Percentiles rank a stretch among this genome's conserved stretches.
These are phyloP conservation scores for Lumbricus terrestris DNA, from an alignment of 2,888 invertebrate species.

Conservation along the genomic window DNA sequence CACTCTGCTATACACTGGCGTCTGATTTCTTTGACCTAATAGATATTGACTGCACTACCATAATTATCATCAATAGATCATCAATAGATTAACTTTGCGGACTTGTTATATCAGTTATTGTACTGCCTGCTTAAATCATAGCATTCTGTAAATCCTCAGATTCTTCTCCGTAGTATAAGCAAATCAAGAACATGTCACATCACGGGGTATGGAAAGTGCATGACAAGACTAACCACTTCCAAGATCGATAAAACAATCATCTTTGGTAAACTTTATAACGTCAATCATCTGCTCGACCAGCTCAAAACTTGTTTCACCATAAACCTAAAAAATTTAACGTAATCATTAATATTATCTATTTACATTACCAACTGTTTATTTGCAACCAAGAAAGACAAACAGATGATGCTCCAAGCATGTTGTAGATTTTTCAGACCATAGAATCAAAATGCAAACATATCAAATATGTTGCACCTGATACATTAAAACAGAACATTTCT, in stretches of 20 bases:
- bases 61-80: no score
- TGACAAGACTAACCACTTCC: slow-evolving; percentile 69
- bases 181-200: neutral
- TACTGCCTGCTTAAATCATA: no score
- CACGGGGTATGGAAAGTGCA: neutral
- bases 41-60: neutral
- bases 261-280: slow-evolving; percentile 80
- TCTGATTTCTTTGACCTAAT: neutral
- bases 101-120: no score
- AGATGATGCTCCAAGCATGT: neutral
- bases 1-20: neutral
- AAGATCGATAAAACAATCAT: slow-evolving; percentile 96
- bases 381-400: neutral
- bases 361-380: neutral
- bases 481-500: no score
- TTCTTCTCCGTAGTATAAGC: neutral
- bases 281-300: slow-evolving; percentile 97
- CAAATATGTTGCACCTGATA: no score
- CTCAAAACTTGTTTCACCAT: slow-evolving; percentile 98
- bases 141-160: neutral
- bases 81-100: no score
- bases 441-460: neutral
- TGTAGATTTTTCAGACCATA: neutral
- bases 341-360: neutral
- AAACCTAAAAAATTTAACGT: slow-evolving; percentile 67